Conservation (phyloP, 2,113 vertebrate species). For the Emberiza fucata region DNA sequence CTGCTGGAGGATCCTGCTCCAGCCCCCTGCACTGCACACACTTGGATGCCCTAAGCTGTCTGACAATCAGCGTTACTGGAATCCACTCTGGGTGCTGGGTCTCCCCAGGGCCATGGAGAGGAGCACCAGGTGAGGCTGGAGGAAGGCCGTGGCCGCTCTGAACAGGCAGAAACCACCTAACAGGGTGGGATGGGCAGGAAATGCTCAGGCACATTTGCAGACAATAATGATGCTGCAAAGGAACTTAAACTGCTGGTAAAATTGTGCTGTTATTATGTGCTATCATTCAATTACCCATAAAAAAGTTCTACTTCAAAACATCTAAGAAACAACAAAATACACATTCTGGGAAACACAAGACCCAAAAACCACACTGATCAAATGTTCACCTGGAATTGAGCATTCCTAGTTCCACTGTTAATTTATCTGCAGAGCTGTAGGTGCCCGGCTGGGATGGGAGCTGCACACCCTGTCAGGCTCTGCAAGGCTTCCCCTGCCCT, state of each 20-base stretch:
- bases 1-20: not conserved
- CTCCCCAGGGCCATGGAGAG: rapidly evolving
- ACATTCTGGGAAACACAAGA: not conserved
- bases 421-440: rapidly evolving
- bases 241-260: not conserved
- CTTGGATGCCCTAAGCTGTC: rapidly evolving
- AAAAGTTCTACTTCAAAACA: not conserved
- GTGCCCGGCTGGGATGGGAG: rapidly evolving
- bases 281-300: not conserved
- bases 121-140: not conserved
- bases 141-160: rapidly evolving
- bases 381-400: rapidly evolving
- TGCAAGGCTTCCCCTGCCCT: not conserved
- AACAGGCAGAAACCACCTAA: not conserved
- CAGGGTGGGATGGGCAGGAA: not conserved
- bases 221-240: rapidly evolving
- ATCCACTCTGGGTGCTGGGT: rapidly evolving
- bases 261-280: not conserved
- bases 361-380: not conserved
- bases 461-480: rapidly evolving
- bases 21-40: rapidly evolving
- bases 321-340: not conserved
- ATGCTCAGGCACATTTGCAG: not conserved
- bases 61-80: rapidly evolving
- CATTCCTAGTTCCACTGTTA: not conserved